phyloP scores from a whole-genome alignment of 2,113 vertebrate species.

The Chloropsis hardwickii region DNA sequence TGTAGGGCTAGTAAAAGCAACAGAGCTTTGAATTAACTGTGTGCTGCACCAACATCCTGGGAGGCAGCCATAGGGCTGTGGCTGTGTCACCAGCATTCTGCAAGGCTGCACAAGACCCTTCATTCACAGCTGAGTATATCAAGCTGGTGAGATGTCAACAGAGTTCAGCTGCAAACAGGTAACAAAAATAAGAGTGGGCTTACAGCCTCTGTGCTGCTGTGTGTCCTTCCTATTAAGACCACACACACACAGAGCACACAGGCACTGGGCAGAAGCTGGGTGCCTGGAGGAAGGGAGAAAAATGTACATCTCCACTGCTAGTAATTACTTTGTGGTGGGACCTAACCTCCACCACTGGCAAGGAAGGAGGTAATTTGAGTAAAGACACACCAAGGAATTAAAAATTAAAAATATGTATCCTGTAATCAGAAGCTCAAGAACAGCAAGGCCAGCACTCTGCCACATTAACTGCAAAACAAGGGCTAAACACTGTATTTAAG shows the following conservation, averaged over 20 bases:
- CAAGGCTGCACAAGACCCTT: background rate
- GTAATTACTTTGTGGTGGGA: constrained; percentile 15
- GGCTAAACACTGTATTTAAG: background rate
- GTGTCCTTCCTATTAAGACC: background rate
- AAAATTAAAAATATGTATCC: background rate
- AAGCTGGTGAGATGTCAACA: background rate
- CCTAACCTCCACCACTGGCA: constrained; percentile 22
- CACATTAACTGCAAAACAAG: background rate
- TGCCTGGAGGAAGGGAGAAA: background rate
- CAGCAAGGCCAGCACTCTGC: background rate
- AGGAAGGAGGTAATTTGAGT: constrained; percentile 42
- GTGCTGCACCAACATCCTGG: background rate
- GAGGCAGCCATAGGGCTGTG: background rate
- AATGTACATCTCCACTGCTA: background rate
- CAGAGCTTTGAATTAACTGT: background rate
- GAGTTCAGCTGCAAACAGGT: background rate
- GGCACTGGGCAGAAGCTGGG: background rate
- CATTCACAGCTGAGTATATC: background rate
- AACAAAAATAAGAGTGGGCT: background rate
- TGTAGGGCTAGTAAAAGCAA: background rate
- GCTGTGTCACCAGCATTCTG: background rate
- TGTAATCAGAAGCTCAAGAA: constrained; percentile 27
- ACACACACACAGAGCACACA: background rate
- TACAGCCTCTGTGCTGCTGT: background rate
- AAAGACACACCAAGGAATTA: constrained; percentile 35